Evolutionary conservation across 92 coral and sea anemone species (phyloP).

Genomic region (Porites divaricata): DNA sequence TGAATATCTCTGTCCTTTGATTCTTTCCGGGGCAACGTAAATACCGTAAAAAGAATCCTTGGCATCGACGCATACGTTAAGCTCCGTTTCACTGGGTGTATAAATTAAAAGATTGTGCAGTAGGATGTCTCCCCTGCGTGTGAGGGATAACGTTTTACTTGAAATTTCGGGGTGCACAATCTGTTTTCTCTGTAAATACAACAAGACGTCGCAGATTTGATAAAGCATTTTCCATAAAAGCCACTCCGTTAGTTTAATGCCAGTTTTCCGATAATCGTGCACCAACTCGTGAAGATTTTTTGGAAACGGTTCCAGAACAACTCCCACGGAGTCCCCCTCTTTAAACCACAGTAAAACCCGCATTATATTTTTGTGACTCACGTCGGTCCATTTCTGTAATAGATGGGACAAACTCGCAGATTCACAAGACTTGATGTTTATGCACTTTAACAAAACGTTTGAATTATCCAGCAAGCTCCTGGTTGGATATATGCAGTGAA

Average conservation of each 20-base stretch:
- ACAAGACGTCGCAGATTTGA: constrained; percentile 66
- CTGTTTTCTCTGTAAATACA: constrained; percentile 68
- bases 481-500: constrained; percentile 64
- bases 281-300: constrained; percentile 61
- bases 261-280: constrained; percentile 50
- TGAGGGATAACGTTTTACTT: constrained; percentile 68
- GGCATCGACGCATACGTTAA: constrained; percentile 61
- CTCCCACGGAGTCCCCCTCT: constrained; percentile 61
- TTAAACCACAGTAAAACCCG: constrained; percentile 58
- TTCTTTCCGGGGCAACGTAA: constrained; percentile 80
- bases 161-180: constrained; percentile 63
- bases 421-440: constrained; percentile 40
- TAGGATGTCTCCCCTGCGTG: constrained; percentile 61
- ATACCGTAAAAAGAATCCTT: constrained; percentile 63
- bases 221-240: constrained; percentile 70
- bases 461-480: constrained; percentile 68
- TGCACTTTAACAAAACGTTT: constrained; percentile 65
- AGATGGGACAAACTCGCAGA: constrained; percentile 24
- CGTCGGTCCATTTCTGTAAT: constrained; percentile 59
- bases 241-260: constrained; percentile 50
- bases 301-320: constrained; percentile 65
- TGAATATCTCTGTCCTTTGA: constrained; percentile 61
- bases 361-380: constrained; percentile 66
- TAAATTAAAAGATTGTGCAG: constrained; percentile 77
- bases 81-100: constrained; percentile 55